Evolutionary conservation across 2,888 invertebrate genomes (phyloP).

Genomic region (Pheosia tremula): DNA sequence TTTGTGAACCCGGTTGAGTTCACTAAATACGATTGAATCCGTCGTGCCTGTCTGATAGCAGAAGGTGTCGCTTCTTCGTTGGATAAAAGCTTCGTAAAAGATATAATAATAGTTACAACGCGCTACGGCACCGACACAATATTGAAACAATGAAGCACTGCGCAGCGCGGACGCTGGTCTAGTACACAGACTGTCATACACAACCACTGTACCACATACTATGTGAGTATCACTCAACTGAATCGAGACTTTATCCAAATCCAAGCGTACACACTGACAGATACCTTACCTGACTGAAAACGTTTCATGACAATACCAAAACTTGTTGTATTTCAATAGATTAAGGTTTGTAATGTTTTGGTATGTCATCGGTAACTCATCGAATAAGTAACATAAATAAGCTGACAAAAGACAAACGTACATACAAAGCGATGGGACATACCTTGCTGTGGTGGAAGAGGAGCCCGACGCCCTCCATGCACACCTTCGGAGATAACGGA

Average conservation of each 20-base stretch:
- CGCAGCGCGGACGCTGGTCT: slow-evolving; percentile 56
- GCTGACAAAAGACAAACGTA: slow-evolving; percentile 67
- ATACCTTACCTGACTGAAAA: slow-evolving; percentile 69
- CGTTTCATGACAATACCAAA: slow-evolving; percentile 59
- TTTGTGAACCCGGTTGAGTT: slow-evolving; percentile 24
- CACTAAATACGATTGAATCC: slow-evolving; percentile 13
- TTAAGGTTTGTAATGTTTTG: slow-evolving; percentile 51
- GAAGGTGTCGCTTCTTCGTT: slow-evolving; percentile 45
- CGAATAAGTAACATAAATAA: slow-evolving; percentile 64
- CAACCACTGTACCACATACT: slow-evolving; percentile 51
- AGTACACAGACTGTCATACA: slow-evolving; percentile 50
- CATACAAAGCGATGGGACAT: slow-evolving; percentile 62
- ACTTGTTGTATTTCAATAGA: slow-evolving; percentile 29
- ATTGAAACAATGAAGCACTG: slow-evolving; percentile 70
- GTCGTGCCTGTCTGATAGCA: slow-evolving; percentile 28
- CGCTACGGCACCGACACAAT: slow-evolving; percentile 74
- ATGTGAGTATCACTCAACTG: slow-evolving; percentile 47
- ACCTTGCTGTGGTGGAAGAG: slow-evolving; percentile 99
- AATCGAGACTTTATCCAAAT: slow-evolving; percentile 61
- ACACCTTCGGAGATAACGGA: slow-evolving; percentile 84
- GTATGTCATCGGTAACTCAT: slow-evolving; percentile 55
- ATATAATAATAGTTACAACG: slow-evolving; percentile 55
- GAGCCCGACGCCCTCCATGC: slow-evolving; percentile 99
- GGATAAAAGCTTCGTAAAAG: slow-evolving; percentile 64
- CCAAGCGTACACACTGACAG: slow-evolving; percentile 74